A percentile compares a stretch with the other conserved stretches of the same genome.
Evolutionary conservation across 1,140 invertebrate species (phyloP).

Genomic region (Drosophila nigrodunni): DNA sequence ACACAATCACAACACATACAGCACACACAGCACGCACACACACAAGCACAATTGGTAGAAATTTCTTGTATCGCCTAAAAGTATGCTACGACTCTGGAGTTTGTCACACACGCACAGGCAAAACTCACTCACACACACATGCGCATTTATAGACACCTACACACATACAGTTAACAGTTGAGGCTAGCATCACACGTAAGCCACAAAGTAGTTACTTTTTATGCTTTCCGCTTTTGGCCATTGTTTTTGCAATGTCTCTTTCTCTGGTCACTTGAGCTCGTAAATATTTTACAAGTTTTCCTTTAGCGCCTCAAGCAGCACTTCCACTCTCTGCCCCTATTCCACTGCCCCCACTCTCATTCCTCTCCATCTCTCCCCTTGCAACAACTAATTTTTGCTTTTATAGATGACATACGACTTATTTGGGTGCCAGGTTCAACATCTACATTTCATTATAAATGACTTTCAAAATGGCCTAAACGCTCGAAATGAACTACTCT

Average conservation of each 20-base stretch:
- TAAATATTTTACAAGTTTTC: slow-evolving; percentile 79
- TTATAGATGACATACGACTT: slow-evolving; percentile 69
- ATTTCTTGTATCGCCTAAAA: slow-evolving; percentile 45
- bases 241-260: slow-evolving; percentile 53
- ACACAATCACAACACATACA: slow-evolving; percentile 74
- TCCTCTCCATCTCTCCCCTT: background rate
- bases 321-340: background rate
- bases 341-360: too few species aligned
- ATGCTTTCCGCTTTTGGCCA: slow-evolving; percentile 57
- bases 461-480: slow-evolving; percentile 73
- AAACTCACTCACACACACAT: slow-evolving; percentile 19
- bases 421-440: slow-evolving; percentile 52
- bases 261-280: slow-evolving; percentile 68
- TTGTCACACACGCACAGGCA: slow-evolving; percentile 22
- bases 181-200: slow-evolving; percentile 66
- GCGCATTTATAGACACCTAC: slow-evolving; percentile 8
- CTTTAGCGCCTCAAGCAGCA: slow-evolving; percentile 5
- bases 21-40: slow-evolving; percentile 19
- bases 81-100: slow-evolving; percentile 44
- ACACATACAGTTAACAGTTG: slow-evolving; percentile 12
- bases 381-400: slow-evolving; percentile 67
- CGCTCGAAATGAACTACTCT: slow-evolving; percentile 56
- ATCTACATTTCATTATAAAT: slow-evolving; percentile 81
- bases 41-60: slow-evolving; percentile 5
- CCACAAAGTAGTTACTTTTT: slow-evolving; percentile 83